phyloP scores from a whole-genome alignment of 1,140 invertebrate species.

The Scaptomyza hsui region DNA sequence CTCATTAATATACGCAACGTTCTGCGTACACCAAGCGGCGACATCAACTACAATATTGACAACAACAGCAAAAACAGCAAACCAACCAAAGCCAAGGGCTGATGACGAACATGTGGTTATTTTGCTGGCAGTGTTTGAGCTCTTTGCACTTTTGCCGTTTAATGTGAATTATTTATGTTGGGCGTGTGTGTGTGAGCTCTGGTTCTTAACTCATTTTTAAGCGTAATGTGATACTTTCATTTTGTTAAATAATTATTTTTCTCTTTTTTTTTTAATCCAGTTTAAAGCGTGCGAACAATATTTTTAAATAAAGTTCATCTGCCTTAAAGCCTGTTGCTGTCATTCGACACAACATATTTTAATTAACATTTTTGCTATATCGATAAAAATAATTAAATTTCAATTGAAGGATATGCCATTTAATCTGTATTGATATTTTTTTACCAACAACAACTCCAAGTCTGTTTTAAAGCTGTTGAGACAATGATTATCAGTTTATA shows the following conservation, averaged over 20 bases:
- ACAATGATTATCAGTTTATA: slow-evolving; percentile 3
- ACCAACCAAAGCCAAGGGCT: slow-evolving; percentile 20
- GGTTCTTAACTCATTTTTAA: slow-evolving; percentile 21
- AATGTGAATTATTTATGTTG: slow-evolving; percentile 26
- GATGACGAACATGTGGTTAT: slow-evolving; percentile 70
- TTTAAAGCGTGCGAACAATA: slow-evolving; percentile 25
- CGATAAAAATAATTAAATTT: not conserved
- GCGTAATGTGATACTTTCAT: not conserved
- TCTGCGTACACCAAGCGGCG: slow-evolving; percentile 16
- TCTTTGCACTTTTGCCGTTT: slow-evolving; percentile 37
- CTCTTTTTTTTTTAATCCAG: slow-evolving; percentile 51
- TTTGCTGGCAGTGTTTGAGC: slow-evolving; percentile 31
- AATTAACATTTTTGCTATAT: not conserved
- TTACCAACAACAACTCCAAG: no score
- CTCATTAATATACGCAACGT: slow-evolving; percentile 71
- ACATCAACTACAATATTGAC: slow-evolving; percentile 19
- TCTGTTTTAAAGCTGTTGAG: no score
- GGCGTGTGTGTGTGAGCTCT: not conserved
- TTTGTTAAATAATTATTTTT: slow-evolving; percentile 23
- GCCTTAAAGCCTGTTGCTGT: not conserved
- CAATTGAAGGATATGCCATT: not conserved
- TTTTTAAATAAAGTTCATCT: slow-evolving; percentile 10
- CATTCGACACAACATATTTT: not conserved
- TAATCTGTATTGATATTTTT: no score
- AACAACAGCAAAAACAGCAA: slow-evolving; percentile 35